Base-by-base conservation (phyloP, 2,797 vertebrate genomes). In the Odontamblyopus rebecca region DNA sequence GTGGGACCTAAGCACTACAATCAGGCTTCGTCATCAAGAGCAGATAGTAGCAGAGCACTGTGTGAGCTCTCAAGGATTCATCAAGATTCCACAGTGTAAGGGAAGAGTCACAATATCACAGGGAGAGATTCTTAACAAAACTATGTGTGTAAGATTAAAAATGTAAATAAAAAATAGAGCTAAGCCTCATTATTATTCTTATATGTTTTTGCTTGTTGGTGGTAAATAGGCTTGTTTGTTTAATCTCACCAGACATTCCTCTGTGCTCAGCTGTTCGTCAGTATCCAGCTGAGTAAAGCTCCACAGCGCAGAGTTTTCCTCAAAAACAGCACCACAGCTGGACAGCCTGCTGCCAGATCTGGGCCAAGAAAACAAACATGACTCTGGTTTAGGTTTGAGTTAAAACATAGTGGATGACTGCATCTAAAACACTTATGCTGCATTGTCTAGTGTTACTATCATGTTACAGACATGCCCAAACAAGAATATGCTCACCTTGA, bases 401-500 rank as follows among this genome's bases (percentile, higher is more conserved):
- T 23, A 59, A 77, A 48, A 70, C 38, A 66, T 27, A 71, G 66
- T n/a, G n/a, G n/a, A n/a, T 72, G 19, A 50, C 26, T 26, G 5
- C 19, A 38, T n/a, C 8, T 57, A 44, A 9, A 7, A 32, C 6
- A 1, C 38, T 48, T 18, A 15, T 29, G 2, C 13, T 27, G 13
- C 19, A 5, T 15, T 50, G 19, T 26, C 38, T 13, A 13, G 62
- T 64, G 13, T 44, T 44, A 41, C 30, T 29, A 11, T 30, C 2
- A 2, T 30, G 27, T 60, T 30, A 64, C 62, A 64, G 38, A 44
- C 38, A 23, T 44, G 62, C 38, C 38, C 35, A 26, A 23, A 61
- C 60, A 61, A 16, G 60, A 26, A 26, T 23, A 61, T 48, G 0
- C 91, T 67, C 86, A 94, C 96, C 95, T 96, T 91, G 89, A 94